These are phyloP conservation scores for Cephus spinipes DNA, from an alignment of 2,888 invertebrate species.

Conservation along the genomic window DNA sequence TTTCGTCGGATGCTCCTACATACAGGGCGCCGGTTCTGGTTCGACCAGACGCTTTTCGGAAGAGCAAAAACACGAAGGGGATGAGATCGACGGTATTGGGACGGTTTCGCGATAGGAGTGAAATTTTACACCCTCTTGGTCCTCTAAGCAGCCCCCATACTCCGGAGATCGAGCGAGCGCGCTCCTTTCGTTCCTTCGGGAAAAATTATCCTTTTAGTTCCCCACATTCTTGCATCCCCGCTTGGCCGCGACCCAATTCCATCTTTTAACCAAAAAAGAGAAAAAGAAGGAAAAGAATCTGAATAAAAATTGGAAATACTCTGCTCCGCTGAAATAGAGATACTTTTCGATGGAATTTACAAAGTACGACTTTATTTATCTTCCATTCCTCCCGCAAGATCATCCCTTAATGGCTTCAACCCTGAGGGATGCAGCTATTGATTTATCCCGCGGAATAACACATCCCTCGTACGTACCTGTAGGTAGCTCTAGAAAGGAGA, in stretches of 20 bases:
- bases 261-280: not conserved
- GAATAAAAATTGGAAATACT: not conserved
- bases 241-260: not conserved
- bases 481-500: not conserved
- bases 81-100: not conserved
- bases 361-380: not conserved
- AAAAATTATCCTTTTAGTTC: not conserved
- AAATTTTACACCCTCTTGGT: not conserved
- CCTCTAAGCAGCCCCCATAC: not conserved
- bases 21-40: too few species aligned
- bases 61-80: not conserved
- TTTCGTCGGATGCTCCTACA: not conserved
- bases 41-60: not conserved
- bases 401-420: not conserved
- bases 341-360: not conserved
- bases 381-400: not conserved
- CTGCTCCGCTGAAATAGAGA: not conserved
- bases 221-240: not conserved
- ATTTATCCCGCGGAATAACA: not conserved
- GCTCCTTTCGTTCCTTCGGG: not conserved
- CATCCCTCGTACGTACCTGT: not conserved
- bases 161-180: not conserved
- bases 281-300: not conserved
- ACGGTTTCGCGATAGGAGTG: not conserved
- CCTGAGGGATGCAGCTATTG: not conserved